These are phyloP conservation scores for Strigamia maritima DNA, from an alignment of 2,888 invertebrate genomes.

Conservation along the genomic window DNA sequence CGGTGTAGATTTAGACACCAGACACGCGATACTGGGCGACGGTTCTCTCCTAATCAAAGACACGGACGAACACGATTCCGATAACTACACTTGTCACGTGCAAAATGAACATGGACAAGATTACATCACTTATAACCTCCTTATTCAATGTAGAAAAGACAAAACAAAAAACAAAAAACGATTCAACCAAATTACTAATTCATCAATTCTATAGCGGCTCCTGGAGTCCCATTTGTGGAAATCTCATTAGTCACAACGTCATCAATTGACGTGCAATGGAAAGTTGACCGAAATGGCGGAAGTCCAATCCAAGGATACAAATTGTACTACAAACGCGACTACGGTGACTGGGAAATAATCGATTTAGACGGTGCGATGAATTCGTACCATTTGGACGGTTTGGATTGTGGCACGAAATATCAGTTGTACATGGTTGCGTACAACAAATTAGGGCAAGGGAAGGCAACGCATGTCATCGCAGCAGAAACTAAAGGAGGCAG, in stretches of 20 bases:
- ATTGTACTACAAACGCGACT: neutral
- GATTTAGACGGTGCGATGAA: conserved; percentile 56
- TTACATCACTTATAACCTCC: conserved; percentile 83
- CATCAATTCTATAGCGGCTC: conserved; percentile 50
- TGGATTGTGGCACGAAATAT: neutral
- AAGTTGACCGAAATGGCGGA: conserved; percentile 36
- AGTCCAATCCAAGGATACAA: neutral
- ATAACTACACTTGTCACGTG: conserved; percentile 89
- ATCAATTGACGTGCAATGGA: conserved; percentile 61
- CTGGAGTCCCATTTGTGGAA: conserved; percentile 66
- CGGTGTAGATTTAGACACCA: conserved; percentile 57
- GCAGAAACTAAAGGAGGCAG: conserved; percentile 3
- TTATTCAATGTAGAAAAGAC: conserved; percentile 76
- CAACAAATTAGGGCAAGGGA: neutral
- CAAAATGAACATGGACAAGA: conserved; percentile 90
- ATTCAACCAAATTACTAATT: neutral
- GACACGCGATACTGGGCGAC: conserved; percentile 79
- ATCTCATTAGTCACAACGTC: conserved; percentile 65
- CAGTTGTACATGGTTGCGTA: neutral
- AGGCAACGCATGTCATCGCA: neutral
- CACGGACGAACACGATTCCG: conserved; percentile 83
- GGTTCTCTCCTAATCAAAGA: conserved; percentile 85
- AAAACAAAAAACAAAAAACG: too few species aligned
- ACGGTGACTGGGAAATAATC: conserved; percentile 54
- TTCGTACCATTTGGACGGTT: neutral